A percentile compares a stretch with the other conserved stretches of the same genome.
Conservation (phyloP, 2,888 invertebrate genomes). For the Pseudococcus jackbeardsleyi region DNA sequence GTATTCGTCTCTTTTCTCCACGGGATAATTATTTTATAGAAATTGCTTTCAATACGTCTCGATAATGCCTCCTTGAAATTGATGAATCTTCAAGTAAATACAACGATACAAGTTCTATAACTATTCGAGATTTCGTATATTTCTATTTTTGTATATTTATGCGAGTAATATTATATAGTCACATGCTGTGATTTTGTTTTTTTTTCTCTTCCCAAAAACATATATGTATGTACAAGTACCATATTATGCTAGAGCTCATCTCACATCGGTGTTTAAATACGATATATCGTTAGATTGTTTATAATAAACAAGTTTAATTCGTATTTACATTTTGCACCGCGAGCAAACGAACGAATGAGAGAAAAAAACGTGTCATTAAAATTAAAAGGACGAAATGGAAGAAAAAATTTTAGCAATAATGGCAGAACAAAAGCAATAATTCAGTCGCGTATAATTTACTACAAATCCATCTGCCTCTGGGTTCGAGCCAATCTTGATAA, state of each 20-base stretch:
- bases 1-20: background rate
- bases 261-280: background rate
- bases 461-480: conserved; percentile 57
- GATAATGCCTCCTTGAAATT: background rate
- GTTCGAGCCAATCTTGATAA: conserved; percentile 62
- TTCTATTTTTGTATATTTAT: background rate
- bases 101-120: background rate
- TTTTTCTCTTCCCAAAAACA: background rate
- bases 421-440: conserved; percentile 56
- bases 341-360: background rate
- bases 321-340: background rate
- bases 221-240: background rate
- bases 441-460: conserved; percentile 56
- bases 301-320: conserved; percentile 42
- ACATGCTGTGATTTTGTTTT: background rate
- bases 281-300: background rate
- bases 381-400: conserved; percentile 34
- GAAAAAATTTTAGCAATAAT: conserved; percentile 51
- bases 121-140: background rate
- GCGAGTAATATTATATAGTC: background rate
- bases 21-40: background rate
- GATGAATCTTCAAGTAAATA: background rate
- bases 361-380: conserved; percentile 39
- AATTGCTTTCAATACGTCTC: background rate
- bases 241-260: background rate